These are phyloP conservation scores for Vanessa cardui DNA, from an alignment of 2,888 invertebrate species.

Conservation along the genomic window DNA sequence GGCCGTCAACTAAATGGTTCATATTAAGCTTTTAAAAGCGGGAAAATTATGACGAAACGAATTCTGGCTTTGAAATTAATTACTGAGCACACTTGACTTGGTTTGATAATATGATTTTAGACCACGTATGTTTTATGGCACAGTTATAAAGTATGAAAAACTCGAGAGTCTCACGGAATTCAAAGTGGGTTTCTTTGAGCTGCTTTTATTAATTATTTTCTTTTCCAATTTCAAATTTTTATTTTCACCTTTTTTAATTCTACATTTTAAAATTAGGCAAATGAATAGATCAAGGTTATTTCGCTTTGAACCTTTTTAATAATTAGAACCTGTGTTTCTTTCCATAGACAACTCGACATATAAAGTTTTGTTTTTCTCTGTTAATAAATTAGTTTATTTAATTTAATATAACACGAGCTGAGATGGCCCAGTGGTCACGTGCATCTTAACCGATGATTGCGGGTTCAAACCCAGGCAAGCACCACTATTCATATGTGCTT, in stretches of 20 bases:
- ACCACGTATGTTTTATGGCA: conserved; percentile 5
- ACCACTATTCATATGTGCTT: too few relatives aligned
- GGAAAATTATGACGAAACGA: conserved; percentile 24
- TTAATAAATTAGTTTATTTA: too few relatives aligned
- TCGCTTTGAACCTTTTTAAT: too few relatives aligned
- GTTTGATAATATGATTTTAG: conserved; percentile 23
- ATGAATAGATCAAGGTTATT: not conserved
- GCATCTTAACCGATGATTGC: too few relatives aligned
- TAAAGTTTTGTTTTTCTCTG: too few relatives aligned
- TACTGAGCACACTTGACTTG: conserved; percentile 25
- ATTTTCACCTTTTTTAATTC: not conserved
- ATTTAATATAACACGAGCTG: too few relatives aligned
- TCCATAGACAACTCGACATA: too few relatives aligned
- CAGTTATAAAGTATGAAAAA: conserved; percentile 11
- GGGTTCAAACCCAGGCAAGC: too few relatives aligned
- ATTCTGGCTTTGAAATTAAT: conserved; percentile 30
- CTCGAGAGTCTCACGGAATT: conserved; percentile 5
- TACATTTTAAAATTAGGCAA: not conserved
- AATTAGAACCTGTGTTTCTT: too few relatives aligned
- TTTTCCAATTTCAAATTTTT: not conserved
- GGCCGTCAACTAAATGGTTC: conserved; percentile 35
- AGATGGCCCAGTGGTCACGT: too few relatives aligned
- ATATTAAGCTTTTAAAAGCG: conserved; percentile 38
- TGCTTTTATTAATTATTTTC: not conserved
- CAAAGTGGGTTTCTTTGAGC: conserved; percentile 5